Percentiles rank a stretch among this genome's conserved stretches.
Evolutionary conservation across 2,113 vertebrate species (phyloP).

Genomic region (Nannobrachium achirus): DNA sequence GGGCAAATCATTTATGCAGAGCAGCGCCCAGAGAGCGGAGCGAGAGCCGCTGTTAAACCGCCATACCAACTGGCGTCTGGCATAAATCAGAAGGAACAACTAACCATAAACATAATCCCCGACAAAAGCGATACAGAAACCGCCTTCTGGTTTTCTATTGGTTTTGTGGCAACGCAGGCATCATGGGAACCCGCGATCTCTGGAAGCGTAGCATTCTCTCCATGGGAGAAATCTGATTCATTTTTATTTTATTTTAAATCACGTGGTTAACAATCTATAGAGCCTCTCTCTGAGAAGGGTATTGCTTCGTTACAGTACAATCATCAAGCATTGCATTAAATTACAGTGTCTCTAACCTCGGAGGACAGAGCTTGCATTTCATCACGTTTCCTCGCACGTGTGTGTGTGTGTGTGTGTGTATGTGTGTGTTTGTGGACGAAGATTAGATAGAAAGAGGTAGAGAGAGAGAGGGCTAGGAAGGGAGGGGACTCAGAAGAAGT

Average conservation of each 20-base stretch:
- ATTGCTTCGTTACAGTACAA: slow-evolving; percentile 69
- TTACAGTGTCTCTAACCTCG: slow-evolving; percentile 37
- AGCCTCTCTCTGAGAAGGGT: slow-evolving; percentile 44
- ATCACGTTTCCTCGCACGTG: not conserved
- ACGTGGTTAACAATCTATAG: slow-evolving; percentile 10
- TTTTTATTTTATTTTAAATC: slow-evolving; percentile 39
- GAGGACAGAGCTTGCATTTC: slow-evolving; percentile 31
- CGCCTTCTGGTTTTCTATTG: slow-evolving; percentile 20
- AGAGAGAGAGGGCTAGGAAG: not conserved
- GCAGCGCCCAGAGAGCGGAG: slow-evolving; percentile 62
- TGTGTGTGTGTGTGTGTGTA: slow-evolving; percentile 2
- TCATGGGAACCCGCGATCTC: slow-evolving; percentile 39
- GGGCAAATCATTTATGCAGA: slow-evolving; percentile 67
- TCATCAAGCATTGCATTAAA: slow-evolving; percentile 49
- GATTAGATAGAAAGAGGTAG: slow-evolving; percentile 10
- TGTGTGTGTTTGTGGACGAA: slow-evolving; percentile 6
- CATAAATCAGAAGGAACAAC: slow-evolving; percentile 71
- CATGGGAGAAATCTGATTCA: slow-evolving; percentile 63
- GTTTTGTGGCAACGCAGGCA: slow-evolving; percentile 39
- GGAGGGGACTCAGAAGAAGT: not conserved
- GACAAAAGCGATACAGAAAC: slow-evolving; percentile 52
- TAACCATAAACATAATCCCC: slow-evolving; percentile 64
- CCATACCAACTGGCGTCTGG: slow-evolving; percentile 63
- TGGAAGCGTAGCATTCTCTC: slow-evolving; percentile 55
- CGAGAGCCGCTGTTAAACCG: slow-evolving; percentile 68